These are phyloP conservation scores for Eupsilia transversa DNA, from an alignment of 2,888 invertebrate genomes.

Conservation along the genomic window DNA sequence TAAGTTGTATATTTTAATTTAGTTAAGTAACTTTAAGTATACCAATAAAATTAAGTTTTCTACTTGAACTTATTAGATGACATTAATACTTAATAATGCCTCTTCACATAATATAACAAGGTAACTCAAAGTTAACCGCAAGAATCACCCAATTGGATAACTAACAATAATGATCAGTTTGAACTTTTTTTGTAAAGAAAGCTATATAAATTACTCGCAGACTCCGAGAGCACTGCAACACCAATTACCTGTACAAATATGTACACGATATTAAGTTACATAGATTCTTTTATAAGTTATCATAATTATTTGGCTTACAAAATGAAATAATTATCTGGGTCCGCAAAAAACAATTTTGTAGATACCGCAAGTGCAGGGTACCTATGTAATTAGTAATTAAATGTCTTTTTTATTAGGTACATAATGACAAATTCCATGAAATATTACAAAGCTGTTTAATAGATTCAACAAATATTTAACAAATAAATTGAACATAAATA, in stretches of 20 bases:
- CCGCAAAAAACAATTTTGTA: not conserved
- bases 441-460: not conserved
- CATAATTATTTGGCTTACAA: not conserved
- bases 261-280: not conserved
- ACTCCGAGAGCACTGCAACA: slow-evolving; percentile 20
- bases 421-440: not conserved
- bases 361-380: too few relatives aligned
- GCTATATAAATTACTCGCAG: slow-evolving; percentile 26
- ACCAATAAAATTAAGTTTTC: not conserved
- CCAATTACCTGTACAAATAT: slow-evolving; percentile 31
- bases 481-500: slow-evolving; percentile 56
- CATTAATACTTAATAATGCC: not conserved
- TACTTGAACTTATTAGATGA: slow-evolving; percentile 15
- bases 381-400: not conserved
- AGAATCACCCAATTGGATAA: slow-evolving; percentile 24
- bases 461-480: slow-evolving; percentile 40
- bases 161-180: slow-evolving; percentile 36
- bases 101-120: slow-evolving; percentile 22
- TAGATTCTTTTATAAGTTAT: slow-evolving; percentile 11
- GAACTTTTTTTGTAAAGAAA: slow-evolving; percentile 23
- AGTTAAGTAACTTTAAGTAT: slow-evolving; percentile 4
- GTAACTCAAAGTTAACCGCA: slow-evolving; percentile 10
- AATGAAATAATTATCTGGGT: not conserved
- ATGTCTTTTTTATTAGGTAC: too few relatives aligned
- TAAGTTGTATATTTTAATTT: slow-evolving; percentile 27